Percentiles rank a stretch among this genome's conserved stretches.
Conservation (phyloP, 2,888 invertebrate genomes). For the Cyclophora albipunctata region DNA sequence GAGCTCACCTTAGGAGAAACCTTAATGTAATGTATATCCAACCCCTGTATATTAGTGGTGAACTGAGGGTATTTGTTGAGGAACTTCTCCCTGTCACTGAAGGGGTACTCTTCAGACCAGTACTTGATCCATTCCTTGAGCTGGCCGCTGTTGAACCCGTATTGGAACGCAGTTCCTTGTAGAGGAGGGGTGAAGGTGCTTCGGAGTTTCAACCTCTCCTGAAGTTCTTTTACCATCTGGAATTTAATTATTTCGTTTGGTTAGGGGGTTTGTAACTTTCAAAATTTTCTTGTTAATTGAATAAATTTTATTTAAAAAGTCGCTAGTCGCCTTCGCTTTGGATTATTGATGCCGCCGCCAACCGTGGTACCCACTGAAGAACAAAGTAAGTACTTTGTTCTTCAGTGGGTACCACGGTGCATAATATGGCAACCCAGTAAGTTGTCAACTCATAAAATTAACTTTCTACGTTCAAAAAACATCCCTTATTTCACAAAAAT, state of each 20-base stretch:
- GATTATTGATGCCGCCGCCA: background rate
- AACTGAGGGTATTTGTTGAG: slow-evolving; percentile 86
- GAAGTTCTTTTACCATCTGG: slow-evolving; percentile 52
- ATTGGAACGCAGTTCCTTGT: slow-evolving; percentile 83
- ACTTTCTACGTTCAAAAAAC: no score
- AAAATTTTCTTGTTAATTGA: no score
- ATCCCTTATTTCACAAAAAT: no score
- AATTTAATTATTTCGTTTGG: slow-evolving; percentile 6
- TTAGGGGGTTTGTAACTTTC: no score
- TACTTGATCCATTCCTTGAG: slow-evolving; percentile 79
- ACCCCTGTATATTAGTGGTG: slow-evolving; percentile 82
- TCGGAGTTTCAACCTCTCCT: slow-evolving; percentile 39
- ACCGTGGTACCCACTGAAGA: no score
- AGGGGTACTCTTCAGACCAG: slow-evolving; percentile 85
- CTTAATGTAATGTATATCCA: slow-evolving; percentile 75
- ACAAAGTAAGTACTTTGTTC: no score
- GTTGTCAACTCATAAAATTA: no score
- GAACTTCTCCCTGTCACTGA: slow-evolving; percentile 75
- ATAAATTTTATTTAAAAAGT: background rate
- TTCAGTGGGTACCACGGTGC: no score
- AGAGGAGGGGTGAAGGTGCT: slow-evolving; percentile 69
- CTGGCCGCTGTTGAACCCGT: slow-evolving; percentile 85
- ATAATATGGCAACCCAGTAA: no score
- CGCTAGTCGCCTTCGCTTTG: background rate
- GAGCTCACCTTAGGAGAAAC: slow-evolving; percentile 68